Evolutionary conservation across 53 echinoderm and acorn worm species (phyloP), one percentile per base, ranked within the genome.

Genomic region (Paelopatides confundens): DNA sequence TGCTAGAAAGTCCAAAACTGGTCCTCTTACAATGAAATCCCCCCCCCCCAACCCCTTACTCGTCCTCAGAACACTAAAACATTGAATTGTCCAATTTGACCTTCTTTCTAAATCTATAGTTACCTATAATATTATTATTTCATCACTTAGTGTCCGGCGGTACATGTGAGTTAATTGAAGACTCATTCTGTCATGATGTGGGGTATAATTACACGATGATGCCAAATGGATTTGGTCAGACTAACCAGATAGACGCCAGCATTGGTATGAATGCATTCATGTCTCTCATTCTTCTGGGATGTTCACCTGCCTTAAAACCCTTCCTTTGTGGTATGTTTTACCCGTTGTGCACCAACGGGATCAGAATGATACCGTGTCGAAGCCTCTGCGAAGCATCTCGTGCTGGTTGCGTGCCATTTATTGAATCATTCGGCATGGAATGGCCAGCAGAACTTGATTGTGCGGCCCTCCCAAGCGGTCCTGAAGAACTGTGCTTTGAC

Each of bases 381-480:
- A 52, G 70, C 5, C 47, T 93, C 1, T 93, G 93, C 36, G 93
- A 93, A 35, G 66, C 62, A 17, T 65, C 90, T 0, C 47, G 67
- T n/a, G n/a, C 66, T 13, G 66, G 71, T 5, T 93, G 93, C 58
- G 82, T 26, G 31, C 83, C 83, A 4, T 31, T 82, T 27, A 40
- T 93, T 33, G 49, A 76, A 27, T 14, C 36, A 11, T 40, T 58
- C 5, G 87, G 85, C 3, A 32, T 74, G 43, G 66, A 79, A 13
- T 93, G 93, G 93, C 90, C 93, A 5, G 71, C 83, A 8, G 84
- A 88, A 31, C 85, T 93, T 40, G 84, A 82, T 7, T 93, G 93
- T 46, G 62, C 82, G n/a, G 27, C 38, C 33, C 62, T 93, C 13
- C 89, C 89, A 35, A 54, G 62, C 35, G 38, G 53, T 15, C 21